These are phyloP conservation scores for Geotrupes spiniger DNA, from an alignment of 2,888 invertebrate species.

Conservation along the genomic window DNA sequence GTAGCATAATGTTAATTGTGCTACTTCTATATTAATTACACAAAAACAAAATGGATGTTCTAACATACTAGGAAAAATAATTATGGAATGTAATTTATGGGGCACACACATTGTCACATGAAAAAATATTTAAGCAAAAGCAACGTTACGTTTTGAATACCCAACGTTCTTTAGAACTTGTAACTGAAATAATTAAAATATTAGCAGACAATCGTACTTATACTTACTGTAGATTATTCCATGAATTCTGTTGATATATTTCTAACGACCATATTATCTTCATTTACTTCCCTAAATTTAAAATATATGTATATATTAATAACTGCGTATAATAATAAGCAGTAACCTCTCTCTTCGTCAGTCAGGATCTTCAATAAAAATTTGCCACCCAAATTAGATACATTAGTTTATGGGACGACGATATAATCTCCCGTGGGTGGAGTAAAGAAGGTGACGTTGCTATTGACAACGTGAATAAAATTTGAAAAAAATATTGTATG, in stretches of 20 bases:
- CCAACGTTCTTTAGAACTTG: too few species aligned
- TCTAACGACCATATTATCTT: slow-evolving; percentile 68
- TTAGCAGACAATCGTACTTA: slow-evolving; percentile 45
- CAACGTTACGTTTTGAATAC: too few species aligned
- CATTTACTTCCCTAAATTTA: slow-evolving; percentile 67
- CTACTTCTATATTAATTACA: too few species aligned
- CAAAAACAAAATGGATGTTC: too few species aligned
- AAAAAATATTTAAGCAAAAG: too few species aligned
- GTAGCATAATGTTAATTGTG: too few species aligned
- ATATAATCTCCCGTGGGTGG: slow-evolving; percentile 73
- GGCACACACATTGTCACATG: too few species aligned
- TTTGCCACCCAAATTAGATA: slow-evolving; percentile 65
- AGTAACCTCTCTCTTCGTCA: slow-evolving; percentile 59
- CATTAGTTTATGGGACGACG: slow-evolving; percentile 69
- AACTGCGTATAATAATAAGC: not conserved
- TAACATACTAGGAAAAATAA: too few species aligned
- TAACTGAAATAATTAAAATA: too few species aligned
- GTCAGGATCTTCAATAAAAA: slow-evolving; percentile 70
- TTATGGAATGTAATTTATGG: too few species aligned
- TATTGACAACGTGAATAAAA: slow-evolving; percentile 61
- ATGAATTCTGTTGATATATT: slow-evolving; percentile 61
- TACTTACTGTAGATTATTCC: slow-evolving; percentile 57
- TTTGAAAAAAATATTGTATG: slow-evolving; percentile 67
- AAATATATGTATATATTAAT: not conserved
- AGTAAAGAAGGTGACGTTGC: slow-evolving; percentile 72